phyloP scores from a whole-genome alignment of 2,113 vertebrate species.

The Nesogale talazaci region DNA sequence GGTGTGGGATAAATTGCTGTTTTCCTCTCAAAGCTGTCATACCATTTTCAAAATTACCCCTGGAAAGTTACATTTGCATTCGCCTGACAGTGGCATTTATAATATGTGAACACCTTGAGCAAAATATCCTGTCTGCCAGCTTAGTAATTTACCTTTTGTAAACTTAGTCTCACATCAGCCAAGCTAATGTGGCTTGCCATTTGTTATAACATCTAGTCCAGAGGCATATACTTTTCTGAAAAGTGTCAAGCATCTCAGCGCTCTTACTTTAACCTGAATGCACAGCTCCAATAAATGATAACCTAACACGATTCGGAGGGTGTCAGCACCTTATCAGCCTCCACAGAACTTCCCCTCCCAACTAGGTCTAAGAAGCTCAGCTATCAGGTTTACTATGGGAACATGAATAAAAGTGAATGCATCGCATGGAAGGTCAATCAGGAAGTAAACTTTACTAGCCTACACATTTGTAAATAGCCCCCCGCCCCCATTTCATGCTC shows the following conservation, averaged over 20 bases:
- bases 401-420: neutral
- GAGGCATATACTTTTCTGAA: neutral
- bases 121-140: conserved; percentile 41
- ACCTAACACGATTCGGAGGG: neutral
- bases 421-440: neutral
- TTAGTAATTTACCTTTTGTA: conserved; percentile 53
- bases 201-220: neutral
- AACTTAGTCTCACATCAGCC: conserved; percentile 38
- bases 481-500: neutral
- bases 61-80: conserved; percentile 53
- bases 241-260: conserved; percentile 14
- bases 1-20: conserved; percentile 19
- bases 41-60: conserved; percentile 41
- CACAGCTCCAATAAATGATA: neutral
- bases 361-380: neutral
- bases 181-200: conserved; percentile 35
- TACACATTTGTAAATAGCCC: neutral
- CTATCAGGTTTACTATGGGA: neutral
- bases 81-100: conserved; percentile 47
- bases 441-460: neutral
- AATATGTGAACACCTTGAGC: conserved; percentile 50
- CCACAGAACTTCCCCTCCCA: neutral
- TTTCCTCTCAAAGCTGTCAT: conserved; percentile 53
- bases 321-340: neutral
- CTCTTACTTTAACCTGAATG: conserved; percentile 3